Conservation (phyloP, 1,140 invertebrate genomes). For the Leptestheria dahalacensis region DNA sequence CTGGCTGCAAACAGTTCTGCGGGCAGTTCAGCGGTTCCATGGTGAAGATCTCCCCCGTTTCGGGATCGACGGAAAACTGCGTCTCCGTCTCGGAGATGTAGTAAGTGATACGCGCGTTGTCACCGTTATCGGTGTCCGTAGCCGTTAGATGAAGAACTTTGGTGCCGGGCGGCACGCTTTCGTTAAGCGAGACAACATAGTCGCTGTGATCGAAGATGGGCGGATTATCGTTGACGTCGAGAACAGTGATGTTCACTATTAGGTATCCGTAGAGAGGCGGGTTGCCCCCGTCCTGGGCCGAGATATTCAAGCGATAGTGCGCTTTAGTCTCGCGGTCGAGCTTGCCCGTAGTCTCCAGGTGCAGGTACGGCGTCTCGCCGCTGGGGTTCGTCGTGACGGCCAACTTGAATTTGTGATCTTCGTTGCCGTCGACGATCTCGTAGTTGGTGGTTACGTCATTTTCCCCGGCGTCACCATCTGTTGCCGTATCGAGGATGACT, state of each 20-base stretch:
- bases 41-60: conserved; percentile 67
- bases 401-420: conserved; percentile 69
- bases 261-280: conserved; percentile 67
- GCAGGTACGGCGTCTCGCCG: conserved; percentile 72
- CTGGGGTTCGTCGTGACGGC: conserved; percentile 73
- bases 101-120: conserved; percentile 83
- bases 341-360: conserved; percentile 75
- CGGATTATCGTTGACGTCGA: conserved; percentile 90
- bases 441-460: conserved; percentile 79
- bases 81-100: conserved; percentile 67
- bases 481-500: conserved; percentile 69
- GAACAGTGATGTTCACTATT: conserved; percentile 73
- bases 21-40: conserved; percentile 62
- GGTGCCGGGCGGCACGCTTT: conserved; percentile 75
- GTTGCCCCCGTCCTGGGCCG: conserved; percentile 66
- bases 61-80: conserved; percentile 74
- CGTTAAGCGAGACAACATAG: conserved; percentile 78
- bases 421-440: conserved; percentile 69
- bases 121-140: conserved; percentile 75
- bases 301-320: conserved; percentile 73
- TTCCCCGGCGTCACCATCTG: conserved; percentile 65
- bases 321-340: conserved; percentile 72
- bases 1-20: conserved; percentile 30
- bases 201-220: conserved; percentile 86
- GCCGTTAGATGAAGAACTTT: conserved; percentile 76